Conservation (phyloP, 2,888 invertebrate species). For the Caenorhabditis sulstoni region DNA sequence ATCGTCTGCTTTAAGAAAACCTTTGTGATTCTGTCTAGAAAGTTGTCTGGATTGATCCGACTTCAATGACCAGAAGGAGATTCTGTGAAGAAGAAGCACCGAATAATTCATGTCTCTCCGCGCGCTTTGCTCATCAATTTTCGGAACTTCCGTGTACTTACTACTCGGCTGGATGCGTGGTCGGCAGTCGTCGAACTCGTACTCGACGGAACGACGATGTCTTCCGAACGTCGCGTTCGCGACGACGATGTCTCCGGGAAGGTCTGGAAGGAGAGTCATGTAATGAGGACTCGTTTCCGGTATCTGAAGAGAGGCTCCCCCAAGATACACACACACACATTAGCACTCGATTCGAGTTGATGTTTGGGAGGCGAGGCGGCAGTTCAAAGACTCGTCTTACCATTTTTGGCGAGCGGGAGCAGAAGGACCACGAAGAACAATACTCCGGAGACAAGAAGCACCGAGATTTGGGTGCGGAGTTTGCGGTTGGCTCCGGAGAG, state of each 20-base stretch:
- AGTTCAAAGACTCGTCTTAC: constrained; percentile 39
- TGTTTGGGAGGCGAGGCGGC: constrained; percentile 25
- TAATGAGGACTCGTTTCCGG: constrained; percentile 34
- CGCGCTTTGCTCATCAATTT: constrained; percentile 25
- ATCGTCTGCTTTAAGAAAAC: constrained; percentile 7
- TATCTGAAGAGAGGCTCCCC: constrained; percentile 3
- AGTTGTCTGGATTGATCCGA: not conserved
- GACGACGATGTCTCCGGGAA: constrained; percentile 7
- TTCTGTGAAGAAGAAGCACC: not conserved
- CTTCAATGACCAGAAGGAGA: not conserved
- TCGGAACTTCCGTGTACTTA: constrained; percentile 25
- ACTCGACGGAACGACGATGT: constrained; percentile 29
- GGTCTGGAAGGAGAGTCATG: constrained; percentile 43
- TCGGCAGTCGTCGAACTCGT: constrained; percentile 58
- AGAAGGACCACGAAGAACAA: constrained; percentile 32
- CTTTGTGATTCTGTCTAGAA: not conserved
- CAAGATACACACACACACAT: constrained; percentile 10
- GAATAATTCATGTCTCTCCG: constrained; percentile 15
- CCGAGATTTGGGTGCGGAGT: constrained; percentile 26
- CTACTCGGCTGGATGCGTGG: constrained; percentile 48
- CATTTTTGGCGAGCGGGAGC: constrained; percentile 26
- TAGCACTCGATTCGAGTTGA: constrained; percentile 16
- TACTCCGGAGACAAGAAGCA: constrained; percentile 16
- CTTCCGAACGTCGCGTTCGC: not conserved
- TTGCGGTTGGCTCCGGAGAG: constrained; percentile 25